Percentiles rank a stretch among this genome's conserved stretches.
These are phyloP conservation scores for Threskiornis aethiopicus DNA, from an alignment of 2,797 vertebrate genomes.

Conservation along the genomic window DNA sequence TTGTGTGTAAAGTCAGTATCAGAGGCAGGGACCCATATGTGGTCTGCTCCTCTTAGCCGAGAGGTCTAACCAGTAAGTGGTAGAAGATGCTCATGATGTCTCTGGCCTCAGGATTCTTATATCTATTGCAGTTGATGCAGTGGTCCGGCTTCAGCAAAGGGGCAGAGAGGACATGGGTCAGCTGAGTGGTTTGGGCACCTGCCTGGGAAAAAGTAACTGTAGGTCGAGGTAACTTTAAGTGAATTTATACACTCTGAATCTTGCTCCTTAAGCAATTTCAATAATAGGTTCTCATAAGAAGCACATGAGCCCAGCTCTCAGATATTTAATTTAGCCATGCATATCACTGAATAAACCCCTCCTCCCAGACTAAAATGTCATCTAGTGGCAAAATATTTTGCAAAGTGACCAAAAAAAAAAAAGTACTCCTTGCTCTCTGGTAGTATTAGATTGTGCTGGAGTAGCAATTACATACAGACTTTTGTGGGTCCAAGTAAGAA, in stretches of 20 bases:
- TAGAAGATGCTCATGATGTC: neutral
- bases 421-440: neutral
- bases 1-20: neutral
- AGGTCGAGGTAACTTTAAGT: neutral
- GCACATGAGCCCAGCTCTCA: neutral
- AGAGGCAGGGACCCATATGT: neutral
- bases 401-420: neutral
- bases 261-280: neutral
- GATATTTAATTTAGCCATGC: neutral
- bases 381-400: neutral
- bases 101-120: neutral
- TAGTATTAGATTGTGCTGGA: neutral
- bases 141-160: neutral
- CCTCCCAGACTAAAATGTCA: neutral
- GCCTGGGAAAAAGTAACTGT: neutral
- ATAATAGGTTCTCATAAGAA: neutral
- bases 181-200: neutral
- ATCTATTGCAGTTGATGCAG: neutral
- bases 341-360: neutral
- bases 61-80: neutral
- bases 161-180: neutral
- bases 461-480: neutral
- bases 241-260: neutral
- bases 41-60: neutral
- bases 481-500: neutral